These are phyloP conservation scores for Mythimna albipuncta DNA, from an alignment of 2,888 invertebrate genomes.

Conservation along the genomic window DNA sequence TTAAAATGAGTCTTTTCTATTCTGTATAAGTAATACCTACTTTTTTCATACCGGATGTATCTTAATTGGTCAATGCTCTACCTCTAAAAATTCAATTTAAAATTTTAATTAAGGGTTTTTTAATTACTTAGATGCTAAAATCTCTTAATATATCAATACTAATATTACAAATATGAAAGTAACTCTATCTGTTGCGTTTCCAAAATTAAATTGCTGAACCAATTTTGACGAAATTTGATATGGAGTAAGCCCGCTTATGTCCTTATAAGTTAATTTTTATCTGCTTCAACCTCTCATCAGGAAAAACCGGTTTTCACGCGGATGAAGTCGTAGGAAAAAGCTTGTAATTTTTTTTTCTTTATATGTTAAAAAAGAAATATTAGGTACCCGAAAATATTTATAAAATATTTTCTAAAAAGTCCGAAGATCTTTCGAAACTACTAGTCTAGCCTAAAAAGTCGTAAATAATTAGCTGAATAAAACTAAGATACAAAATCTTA, in stretches of 20 bases:
- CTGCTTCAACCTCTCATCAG: too few relatives aligned
- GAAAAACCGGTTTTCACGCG: too few relatives aligned
- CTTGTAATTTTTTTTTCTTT: background rate
- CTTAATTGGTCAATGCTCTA: background rate
- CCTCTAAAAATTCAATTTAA: background rate
- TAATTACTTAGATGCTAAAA: background rate
- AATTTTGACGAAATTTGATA: too few relatives aligned
- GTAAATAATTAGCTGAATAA: constrained; percentile 1
- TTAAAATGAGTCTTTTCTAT: background rate
- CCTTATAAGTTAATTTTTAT: too few relatives aligned
- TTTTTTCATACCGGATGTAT: background rate
- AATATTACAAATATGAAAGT: too few relatives aligned
- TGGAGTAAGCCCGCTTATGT: too few relatives aligned
- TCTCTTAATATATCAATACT: background rate
- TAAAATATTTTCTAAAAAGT: background rate
- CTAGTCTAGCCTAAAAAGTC: background rate
- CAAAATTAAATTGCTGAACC: too few relatives aligned
- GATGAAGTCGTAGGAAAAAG: too few relatives aligned
- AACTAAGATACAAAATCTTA: constrained; percentile 15
- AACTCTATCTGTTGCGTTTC: too few relatives aligned
- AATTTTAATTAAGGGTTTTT: constrained; percentile 1
- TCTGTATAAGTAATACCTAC: background rate
- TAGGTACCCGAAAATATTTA: background rate
- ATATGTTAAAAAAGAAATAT: background rate
- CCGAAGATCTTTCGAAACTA: background rate